Percentiles rank a stretch among this genome's conserved stretches.
These are phyloP conservation scores for Lophura nycthemera DNA, from an alignment of 2,113 vertebrate genomes.

Conservation along the genomic window DNA sequence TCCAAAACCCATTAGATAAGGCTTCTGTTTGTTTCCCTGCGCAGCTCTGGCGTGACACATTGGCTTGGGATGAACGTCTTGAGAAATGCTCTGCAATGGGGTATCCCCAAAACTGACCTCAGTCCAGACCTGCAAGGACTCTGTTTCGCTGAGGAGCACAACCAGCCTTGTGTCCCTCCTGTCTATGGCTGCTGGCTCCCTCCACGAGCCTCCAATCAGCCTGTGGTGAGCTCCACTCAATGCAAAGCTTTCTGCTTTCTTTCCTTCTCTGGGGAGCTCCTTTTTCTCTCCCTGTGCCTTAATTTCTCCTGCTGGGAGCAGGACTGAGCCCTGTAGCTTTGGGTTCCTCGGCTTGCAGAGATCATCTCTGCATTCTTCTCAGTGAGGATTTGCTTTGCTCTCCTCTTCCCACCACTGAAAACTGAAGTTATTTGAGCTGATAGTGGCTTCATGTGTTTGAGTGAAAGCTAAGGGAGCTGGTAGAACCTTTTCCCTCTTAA, in stretches of 20 bases:
- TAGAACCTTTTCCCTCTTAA: fast-evolving
- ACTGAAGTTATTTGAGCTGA: not conserved
- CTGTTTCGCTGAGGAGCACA: not conserved
- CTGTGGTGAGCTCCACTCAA: not conserved
- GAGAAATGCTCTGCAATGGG: fast-evolving
- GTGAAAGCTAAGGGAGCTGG: not conserved
- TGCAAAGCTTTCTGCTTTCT: not conserved
- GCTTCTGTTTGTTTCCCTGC: not conserved
- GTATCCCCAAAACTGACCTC: not conserved
- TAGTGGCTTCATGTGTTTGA: not conserved
- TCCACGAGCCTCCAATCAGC: not conserved
- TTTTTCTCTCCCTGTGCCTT: not conserved
- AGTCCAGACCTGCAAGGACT: not conserved
- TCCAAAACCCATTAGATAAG: not conserved
- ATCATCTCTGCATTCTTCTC: not conserved
- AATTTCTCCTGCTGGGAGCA: not conserved
- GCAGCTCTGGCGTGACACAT: not conserved
- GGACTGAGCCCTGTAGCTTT: not conserved
- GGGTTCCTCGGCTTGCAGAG: not conserved
- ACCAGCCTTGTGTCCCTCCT: fast-evolving
- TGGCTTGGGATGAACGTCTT: not conserved
- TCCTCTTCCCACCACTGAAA: not conserved
- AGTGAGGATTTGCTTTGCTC: not conserved
- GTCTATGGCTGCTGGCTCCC: not conserved
- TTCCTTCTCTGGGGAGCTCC: not conserved